Evolutionary conservation across 2,888 invertebrate species (phyloP), one percentile per base, ranked within the genome.

Genomic region (Tricholauxania praeusta): DNA sequence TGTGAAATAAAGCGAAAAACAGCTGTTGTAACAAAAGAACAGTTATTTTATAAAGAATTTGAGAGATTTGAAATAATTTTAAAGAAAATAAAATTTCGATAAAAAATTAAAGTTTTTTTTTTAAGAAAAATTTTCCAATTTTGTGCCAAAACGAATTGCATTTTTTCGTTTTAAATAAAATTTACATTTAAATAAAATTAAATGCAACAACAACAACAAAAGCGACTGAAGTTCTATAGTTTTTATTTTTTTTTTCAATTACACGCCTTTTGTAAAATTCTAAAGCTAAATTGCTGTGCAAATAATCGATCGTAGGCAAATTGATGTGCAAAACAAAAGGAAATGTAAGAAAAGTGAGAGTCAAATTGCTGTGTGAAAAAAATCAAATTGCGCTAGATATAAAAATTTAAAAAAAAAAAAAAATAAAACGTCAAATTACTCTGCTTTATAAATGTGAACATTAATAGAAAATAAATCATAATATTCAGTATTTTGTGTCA

Each of bases 111-210:
- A 19, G 15, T 28, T 60, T 60, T 32, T 32, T 32, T 39, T 10
- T 39, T 10, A 39, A 39, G 39, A 39, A 39, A 39, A 39, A 17
- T 62, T 62, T 62, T 15, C 5, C 2, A 32, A 15, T 60, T 10
- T 14, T 39, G 22, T 12, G 19, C 57, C 28, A 57, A 39, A 57
- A 28, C 28, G 19, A 57, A 57, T 14, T 19, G 57, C 19, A 8
- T 55, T 19, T 57, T 57, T 57, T 57, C 28, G 57, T 14, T 28
- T 57, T 17, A 57, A 57, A 28, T 14, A 57, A 28, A 57, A 57
- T 39, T 39, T 57, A 63, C 47, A 63, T 63, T 63, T 63, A 47
- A 63, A 48, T 63, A 48, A 63, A 63, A 15, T 7, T 10, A 48
- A 63, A 52, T 12, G 28, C 19, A 22, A 17, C 12, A n/a, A 47